Evolutionary conservation across 1,140 invertebrate species (phyloP), one percentile per base, ranked within the genome.

Genomic region (Maconellicoccus hirsutus): DNA sequence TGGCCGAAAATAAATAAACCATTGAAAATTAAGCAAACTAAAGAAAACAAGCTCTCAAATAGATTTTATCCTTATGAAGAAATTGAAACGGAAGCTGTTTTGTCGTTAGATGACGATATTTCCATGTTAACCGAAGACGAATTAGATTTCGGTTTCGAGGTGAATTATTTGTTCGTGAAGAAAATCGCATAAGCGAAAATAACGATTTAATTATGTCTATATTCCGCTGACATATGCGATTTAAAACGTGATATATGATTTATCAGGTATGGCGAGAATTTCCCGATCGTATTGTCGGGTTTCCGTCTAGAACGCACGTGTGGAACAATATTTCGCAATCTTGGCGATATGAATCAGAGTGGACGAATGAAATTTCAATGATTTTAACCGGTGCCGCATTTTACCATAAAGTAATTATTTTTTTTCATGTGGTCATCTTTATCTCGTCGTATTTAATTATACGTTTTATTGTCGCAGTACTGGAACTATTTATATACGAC

Each of bases 311-410:
- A 27, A 89, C 91, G 70, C 93, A 96, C 80, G 84, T 91, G 8
- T 96, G 91, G 91, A 90, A 94, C 78, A 94, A 94, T 80, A 80
- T 81, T 0, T 93, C 90, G 0, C 79, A 82, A 73, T 84, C 85
- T 70, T 96, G 92, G 92, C 89, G 87, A 73, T 96, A 96, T 78
- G 91, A 95, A 80, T 94, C 92, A 61, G 94, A 96, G 81, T 96
- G 94, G 94, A 94, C 89, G 0, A 96, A 94, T 81, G 87, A 93
- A 78, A 90, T 95, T 71, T 94, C 92, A 0, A 93, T 94, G 91
- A 92, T 96, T 25, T 79, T 96, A 21, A 96, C 93, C 0, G 93
- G 93, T 25, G 92, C 91, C n/a, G 92, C 93, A 42, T 95, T 95
- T 81, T 90, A 94, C 79, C 92, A 96, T 78, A 94, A 94, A 78